Evolutionary conservation across 2,113 vertebrate species (phyloP), one percentile per base, ranked within the genome.

Genomic region (Kryptolebias marmoratus): DNA sequence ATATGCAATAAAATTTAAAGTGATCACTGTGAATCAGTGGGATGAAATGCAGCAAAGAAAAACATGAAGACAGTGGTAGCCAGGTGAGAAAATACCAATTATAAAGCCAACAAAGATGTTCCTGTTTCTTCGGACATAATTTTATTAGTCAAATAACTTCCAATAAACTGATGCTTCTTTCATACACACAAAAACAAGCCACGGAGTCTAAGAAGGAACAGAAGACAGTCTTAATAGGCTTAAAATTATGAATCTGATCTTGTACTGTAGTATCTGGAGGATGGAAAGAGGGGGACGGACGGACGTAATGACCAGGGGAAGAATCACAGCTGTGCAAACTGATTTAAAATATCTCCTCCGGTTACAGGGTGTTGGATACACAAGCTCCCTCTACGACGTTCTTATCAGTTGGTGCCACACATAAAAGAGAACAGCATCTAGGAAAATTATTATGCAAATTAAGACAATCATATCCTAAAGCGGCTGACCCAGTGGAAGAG

Each of bases 371-470:
- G 54, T 68, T 64, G 55, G 73, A 63, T 76, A 71, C 68, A 67
- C 58, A 61, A 44, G 48, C 72, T 59, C 55, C 79, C 71, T 80
- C 65, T n/a, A 64, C 52, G 60, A 64, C 1, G 1, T 32, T 61
- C 64, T 86, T 88, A 89, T 89, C 88, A 86, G 68, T 45, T 69
- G 58, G 45, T 49, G 55, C 66, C 68, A 67, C 57, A 80, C 74
- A 56, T 79, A 64, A 48, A 80, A 65, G 50, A 70, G 36, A 73
- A 68, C 36, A 48, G 64, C 57, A 69, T 77, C 75, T 73, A 77
- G 54, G 36, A 73, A 79, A 90, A 77, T 84, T 15, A 76, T 82
- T 72, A 87, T 89, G 75, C 77, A 84, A 55, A 80, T 81, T 62
- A 59, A 27, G 13, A 64, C 64, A 69, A 63, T 65, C 39, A 13